Evolutionary conservation across 2,888 invertebrate genomes (phyloP).

Genomic region (Craniophora ligustri): DNA sequence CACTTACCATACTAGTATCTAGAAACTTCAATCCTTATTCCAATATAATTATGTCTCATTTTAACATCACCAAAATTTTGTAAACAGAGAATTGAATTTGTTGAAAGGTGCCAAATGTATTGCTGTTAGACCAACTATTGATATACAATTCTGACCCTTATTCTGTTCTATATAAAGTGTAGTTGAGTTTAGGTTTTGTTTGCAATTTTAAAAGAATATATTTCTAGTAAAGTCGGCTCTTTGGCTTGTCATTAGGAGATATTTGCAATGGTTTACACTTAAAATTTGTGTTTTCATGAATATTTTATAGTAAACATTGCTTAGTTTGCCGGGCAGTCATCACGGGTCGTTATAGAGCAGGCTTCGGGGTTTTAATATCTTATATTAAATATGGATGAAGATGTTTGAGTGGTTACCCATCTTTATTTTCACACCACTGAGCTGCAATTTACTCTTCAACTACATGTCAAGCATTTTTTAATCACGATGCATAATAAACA

Average conservation of each 20-base stretch:
- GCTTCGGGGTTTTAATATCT: constrained; percentile 42
- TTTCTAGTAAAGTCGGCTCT: constrained; percentile 67
- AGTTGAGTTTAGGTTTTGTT: constrained; percentile 2
- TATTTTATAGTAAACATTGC: constrained; percentile 61
- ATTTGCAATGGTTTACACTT: constrained; percentile 69
- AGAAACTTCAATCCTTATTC: constrained; percentile 15
- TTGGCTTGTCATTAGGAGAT: constrained; percentile 70
- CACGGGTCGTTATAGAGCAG: constrained; percentile 40
- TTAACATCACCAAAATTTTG: constrained; percentile 11
- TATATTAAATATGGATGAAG: constrained; percentile 52
- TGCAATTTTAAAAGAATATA: constrained; percentile 50
- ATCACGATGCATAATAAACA: constrained; percentile 21
- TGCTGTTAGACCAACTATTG: constrained; percentile 56
- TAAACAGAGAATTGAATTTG: constrained; percentile 11
- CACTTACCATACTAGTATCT: constrained; percentile 2
- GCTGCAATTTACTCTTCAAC: constrained; percentile 39
- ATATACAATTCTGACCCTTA: constrained; percentile 48
- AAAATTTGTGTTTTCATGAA: constrained; percentile 67
- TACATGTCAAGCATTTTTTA: constrained; percentile 25
- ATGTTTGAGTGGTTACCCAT: constrained; percentile 42
- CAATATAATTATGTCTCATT: constrained; percentile 24
- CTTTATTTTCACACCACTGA: constrained; percentile 33
- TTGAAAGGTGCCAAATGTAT: constrained; percentile 50
- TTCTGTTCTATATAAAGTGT: constrained; percentile 11
- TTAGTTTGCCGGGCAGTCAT: constrained; percentile 42